phyloP scores from a whole-genome alignment of 2,797 vertebrate species.

The Sebastes vulpes region DNA sequence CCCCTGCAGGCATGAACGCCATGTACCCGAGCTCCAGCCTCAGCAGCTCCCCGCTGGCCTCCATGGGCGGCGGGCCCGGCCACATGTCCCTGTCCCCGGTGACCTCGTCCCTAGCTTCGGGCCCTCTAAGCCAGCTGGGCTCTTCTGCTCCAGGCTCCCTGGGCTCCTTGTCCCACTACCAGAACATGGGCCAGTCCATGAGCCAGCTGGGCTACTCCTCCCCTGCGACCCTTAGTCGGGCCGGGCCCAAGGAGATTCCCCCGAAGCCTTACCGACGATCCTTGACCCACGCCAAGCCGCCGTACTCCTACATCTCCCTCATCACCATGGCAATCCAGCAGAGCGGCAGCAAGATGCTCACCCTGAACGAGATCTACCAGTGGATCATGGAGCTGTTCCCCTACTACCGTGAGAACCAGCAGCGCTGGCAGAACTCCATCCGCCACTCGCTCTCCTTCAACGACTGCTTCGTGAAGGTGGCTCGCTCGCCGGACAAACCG shows the following conservation, averaged over 20 bases:
- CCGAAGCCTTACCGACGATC: conserved; percentile 90
- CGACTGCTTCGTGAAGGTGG: conserved; percentile 94
- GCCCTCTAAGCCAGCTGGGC: conserved; percentile 83
- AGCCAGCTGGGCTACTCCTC: conserved; percentile 85
- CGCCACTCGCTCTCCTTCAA: conserved; percentile 95
- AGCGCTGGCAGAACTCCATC: conserved; percentile 95
- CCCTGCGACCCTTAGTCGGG: conserved; percentile 74
- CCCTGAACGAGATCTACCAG: conserved; percentile 94
- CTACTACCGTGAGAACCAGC: conserved; percentile 93
- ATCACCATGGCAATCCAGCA: conserved; percentile 96
- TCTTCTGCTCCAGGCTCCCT: conserved; percentile 74
- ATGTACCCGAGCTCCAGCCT: conserved; percentile 80
- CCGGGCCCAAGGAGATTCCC: conserved; percentile 85
- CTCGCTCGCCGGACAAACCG: conserved; percentile 92
- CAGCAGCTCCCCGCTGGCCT: conserved; percentile 75
- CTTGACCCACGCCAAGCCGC: conserved; percentile 92
- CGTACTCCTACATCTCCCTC: conserved; percentile 94
- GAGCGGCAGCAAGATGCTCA: conserved; percentile 93
- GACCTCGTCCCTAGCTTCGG: conserved; percentile 78
- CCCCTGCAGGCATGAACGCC: conserved; percentile 83
- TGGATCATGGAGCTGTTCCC: conserved; percentile 97
- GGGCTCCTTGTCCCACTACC: conserved; percentile 87
- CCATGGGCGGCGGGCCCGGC: conserved; percentile 78
- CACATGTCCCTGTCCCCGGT: conserved; percentile 87
- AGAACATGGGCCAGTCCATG: conserved; percentile 87